Conservation (phyloP, 2,888 invertebrate genomes). For the Xestia c-nigrum region DNA sequence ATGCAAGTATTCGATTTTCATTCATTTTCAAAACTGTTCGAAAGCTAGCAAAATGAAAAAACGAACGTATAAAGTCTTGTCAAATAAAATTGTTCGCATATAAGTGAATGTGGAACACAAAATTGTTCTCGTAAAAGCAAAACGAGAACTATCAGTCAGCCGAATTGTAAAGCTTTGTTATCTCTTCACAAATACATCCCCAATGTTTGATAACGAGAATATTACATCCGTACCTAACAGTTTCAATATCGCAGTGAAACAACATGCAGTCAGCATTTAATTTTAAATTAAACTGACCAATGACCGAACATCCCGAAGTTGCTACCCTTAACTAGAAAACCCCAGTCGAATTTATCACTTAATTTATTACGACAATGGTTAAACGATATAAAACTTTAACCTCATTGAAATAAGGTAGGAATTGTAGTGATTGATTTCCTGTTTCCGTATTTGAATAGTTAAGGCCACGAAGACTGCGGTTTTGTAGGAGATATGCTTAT, state of each 20-base stretch:
- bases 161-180: neutral
- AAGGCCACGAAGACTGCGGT: conserved; percentile 43
- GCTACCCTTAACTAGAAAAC: conserved; percentile 39
- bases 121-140: conserved; percentile 12
- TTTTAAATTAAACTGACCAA: conserved; percentile 59
- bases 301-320: conserved; percentile 50
- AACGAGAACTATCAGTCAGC: neutral
- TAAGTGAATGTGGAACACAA: conserved; percentile 22
- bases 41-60: conserved; percentile 1
- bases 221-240: conserved; percentile 7
- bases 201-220: conserved; percentile 6
- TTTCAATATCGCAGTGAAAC: conserved; percentile 21
- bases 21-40: neutral
- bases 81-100: conserved; percentile 2
- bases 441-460: conserved; percentile 43
- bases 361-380: conserved; percentile 47
- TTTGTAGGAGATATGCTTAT: conserved; percentile 8
- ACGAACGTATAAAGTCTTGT: neutral
- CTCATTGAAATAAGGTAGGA: conserved; percentile 19
- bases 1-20: neutral
- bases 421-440: conserved; percentile 31
- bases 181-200: neutral
- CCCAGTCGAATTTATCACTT: conserved; percentile 60
- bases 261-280: conserved; percentile 38
- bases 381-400: conserved; percentile 50